Base-by-base conservation (phyloP, 37 sponge, comb jelly and placozoan species). In the Mnemiopsis leidyi region DNA sequence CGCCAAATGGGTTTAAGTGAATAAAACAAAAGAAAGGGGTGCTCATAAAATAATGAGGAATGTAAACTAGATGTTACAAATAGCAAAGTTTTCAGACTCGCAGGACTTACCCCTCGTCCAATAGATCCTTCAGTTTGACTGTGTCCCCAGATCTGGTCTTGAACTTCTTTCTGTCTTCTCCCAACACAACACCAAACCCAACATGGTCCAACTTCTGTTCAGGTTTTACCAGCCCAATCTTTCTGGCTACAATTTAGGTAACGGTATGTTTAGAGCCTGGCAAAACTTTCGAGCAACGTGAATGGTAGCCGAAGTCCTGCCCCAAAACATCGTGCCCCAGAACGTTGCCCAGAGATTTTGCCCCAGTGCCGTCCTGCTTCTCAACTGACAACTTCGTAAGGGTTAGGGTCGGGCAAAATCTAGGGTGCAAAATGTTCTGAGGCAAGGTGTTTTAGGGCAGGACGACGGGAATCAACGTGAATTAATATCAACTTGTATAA, bases 181-280 rank as follows among this genome's bases (percentile, higher is more conserved):
- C 99, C 48, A 97, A 95, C 25, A 99, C 99, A 21, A 99, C 96
- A n/a, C 99, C 99, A 94, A 99, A 99, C 32, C 95, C 96, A 1
- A 97, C 97, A 71, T 99, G 99, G 69, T 95, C 95, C 0, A 97
- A 79, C 90, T 85, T 85, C 90, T 92, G 76, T 18, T 92, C 73
- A n/a, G 38, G 69, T 38, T 38, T 36, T 13, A 92, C 38, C 0
- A 92, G 68, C 3, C 73, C 76, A 69, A 92, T 40, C 26, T 85
- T 38, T 23, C 29, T 28, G 16, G 90, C 39, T 71, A 25, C n/a
- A n/a, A n/a, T n/a, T n/a, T n/a, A 48, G 13, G 61, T 48, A 48
- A 48, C 61, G 61, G 5, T 48, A 48, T 48, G 5, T 48, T 48
- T n/a, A n/a, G n/a, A n/a, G n/a, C n/a, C n/a, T n/a, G 61, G 61